A percentile compares a stretch with the other conserved stretches of the same genome.
phyloP scores from a whole-genome alignment of 2,888 invertebrate genomes.

The Ormyrus pomaceus region DNA sequence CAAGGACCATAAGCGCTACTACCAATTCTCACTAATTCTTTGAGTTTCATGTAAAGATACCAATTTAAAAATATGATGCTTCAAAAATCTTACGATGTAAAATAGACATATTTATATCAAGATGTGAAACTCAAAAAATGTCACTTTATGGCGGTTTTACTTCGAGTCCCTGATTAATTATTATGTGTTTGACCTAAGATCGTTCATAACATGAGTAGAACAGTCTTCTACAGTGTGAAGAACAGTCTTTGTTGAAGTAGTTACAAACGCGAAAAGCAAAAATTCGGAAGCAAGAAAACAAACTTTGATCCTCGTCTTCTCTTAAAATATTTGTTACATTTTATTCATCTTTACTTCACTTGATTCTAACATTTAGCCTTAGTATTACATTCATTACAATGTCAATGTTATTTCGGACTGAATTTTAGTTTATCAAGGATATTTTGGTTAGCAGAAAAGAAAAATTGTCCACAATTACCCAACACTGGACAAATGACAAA shows the following conservation, averaged over 20 bases:
- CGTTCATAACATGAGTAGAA: conserved; percentile 37
- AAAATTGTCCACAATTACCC: conserved; percentile 16
- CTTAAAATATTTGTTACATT: conserved; percentile 31
- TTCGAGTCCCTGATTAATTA: conserved; percentile 31
- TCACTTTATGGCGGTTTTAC: conserved; percentile 9
- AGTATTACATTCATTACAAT: conserved; percentile 36
- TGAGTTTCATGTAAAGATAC: conserved; percentile 19
- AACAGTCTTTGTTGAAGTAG: conserved; percentile 48
- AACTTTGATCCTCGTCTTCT: conserved; percentile 36
- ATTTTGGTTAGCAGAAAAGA: conserved; percentile 6
- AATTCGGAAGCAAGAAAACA: conserved; percentile 47
- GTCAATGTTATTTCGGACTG: conserved; percentile 19
- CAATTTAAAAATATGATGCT: conserved; percentile 1
- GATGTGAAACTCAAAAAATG: conserved; percentile 10
- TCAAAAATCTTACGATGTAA: conserved; percentile 4
- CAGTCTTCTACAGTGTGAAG: conserved; percentile 51
- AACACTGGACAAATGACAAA: neutral
- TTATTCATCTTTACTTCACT: conserved; percentile 28
- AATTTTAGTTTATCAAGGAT: neutral
- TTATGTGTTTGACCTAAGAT: conserved; percentile 32
- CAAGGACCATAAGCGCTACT: conserved; percentile 30
- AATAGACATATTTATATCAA: conserved; percentile 3
- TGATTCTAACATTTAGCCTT: conserved; percentile 32
- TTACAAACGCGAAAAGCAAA: conserved; percentile 50
- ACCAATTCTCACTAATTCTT: conserved; percentile 8